Evolutionary conservation across 53 echinoderm and acorn worm species (phyloP).

Genomic region (Arbacia lixula): DNA sequence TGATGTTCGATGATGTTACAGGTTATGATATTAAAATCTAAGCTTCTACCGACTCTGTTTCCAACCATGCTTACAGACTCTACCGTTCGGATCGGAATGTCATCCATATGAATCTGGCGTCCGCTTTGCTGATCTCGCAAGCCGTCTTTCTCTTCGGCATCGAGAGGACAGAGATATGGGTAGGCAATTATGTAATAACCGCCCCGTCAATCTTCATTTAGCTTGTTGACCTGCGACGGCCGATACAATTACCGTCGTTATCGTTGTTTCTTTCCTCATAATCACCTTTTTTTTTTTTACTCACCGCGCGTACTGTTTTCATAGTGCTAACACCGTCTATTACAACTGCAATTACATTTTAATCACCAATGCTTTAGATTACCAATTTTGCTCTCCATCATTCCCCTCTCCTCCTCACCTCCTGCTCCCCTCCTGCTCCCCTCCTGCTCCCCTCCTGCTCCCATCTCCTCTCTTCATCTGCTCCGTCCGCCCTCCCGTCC

Average conservation of each 20-base stretch:
- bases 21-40: background rate
- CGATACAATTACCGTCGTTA: too few species aligned
- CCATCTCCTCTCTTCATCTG: too few species aligned
- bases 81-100: slow-evolving; percentile 81
- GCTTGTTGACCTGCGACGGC: background rate
- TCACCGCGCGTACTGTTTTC: background rate
- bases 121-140: slow-evolving; percentile 80
- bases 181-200: slow-evolving; percentile 4
- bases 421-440: too few species aligned
- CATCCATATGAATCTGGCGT: slow-evolving; percentile 94
- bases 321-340: background rate
- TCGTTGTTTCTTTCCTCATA: background rate
- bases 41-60: background rate
- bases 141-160: slow-evolving; percentile 82
- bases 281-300: slow-evolving; percentile 3
- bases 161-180: slow-evolving; percentile 72
- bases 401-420: too few species aligned
- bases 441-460: too few species aligned
- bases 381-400: too few species aligned
- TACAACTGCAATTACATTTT: too few species aligned
- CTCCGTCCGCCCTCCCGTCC: too few species aligned
- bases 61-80: slow-evolving; percentile 55
- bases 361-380: too few species aligned
- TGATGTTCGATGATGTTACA: background rate
- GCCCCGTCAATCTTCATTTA: background rate